Base-by-base conservation (phyloP, 2,888 invertebrate species). In the Pherbina coryleti region DNA sequence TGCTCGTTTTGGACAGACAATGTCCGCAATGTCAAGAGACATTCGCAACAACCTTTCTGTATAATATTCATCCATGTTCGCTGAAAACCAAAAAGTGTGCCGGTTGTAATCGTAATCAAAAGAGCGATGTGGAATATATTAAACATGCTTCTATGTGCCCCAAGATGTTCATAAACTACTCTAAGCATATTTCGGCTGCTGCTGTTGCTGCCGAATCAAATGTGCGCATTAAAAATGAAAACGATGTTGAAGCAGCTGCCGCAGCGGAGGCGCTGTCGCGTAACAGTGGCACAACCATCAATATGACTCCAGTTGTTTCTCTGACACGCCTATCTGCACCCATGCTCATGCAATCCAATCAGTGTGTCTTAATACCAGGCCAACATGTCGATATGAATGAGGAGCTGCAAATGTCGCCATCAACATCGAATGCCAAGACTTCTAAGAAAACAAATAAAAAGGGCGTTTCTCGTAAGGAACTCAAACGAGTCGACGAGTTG, bases 21-120 rank as follows among this genome's bases (percentile, higher is more conserved):
- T 90, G 89, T 77, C 86, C 86, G 5, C 82, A 86, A 72, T 90
- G 90, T 82, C 86, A 83, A 57, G 82, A 84, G 44, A 84, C 86
- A 9, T 90, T 87, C 82, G 80, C 85, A 67, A 90, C 90, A 4
- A 88, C 88, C 79, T 89, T 85, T 79, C 84, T 90, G 11, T 90
- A 88, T 73, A 89, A 89, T 75, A 88, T 86, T 77, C 90, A 90
- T 82, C 81, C 84, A 0, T 90, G 90, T 82, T 87, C 89, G 28
- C 82, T 88, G 14, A 85, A 83, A 62, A 85, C 86, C 19, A 84
- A 84, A 71, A 83, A 83, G 60, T 90, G 90, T 80, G 87, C 87
- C 14, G 88, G 89, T 44, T 90, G 90, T 81, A 86, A 84, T 79
- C 84, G 85, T 17, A 49, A 80, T 3, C 77, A 85, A 8, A 84